Percentiles rank a stretch among this genome's conserved stretches.
phyloP scores from a whole-genome alignment of 2,888 invertebrate species.

The Pharmacophagus antenor region DNA sequence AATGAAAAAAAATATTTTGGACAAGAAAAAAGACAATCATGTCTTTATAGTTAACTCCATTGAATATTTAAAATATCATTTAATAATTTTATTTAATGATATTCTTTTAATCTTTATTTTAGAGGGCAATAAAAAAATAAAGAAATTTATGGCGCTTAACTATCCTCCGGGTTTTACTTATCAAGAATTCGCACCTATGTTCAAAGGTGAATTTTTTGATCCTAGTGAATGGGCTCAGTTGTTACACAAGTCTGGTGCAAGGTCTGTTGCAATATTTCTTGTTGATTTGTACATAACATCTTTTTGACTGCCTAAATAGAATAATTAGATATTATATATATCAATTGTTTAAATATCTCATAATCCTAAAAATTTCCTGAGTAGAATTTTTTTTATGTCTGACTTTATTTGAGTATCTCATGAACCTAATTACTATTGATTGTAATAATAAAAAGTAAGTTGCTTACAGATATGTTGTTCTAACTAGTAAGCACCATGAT shows the following conservation, averaged over 20 bases:
- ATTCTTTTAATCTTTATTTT: slow-evolving; percentile 29
- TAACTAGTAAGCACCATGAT: slow-evolving; percentile 95
- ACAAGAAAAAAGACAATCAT: too few relatives aligned
- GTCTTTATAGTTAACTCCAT: too few relatives aligned
- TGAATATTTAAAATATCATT: not conserved
- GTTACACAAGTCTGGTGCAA: slow-evolving; percentile 92
- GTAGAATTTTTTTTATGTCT: not conserved
- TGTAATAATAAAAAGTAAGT: not conserved
- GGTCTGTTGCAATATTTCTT: too few relatives aligned
- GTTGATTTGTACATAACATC: too few relatives aligned
- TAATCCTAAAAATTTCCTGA: not conserved
- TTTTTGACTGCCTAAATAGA: too few relatives aligned
- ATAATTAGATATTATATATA: too few relatives aligned
- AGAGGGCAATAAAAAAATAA: slow-evolving; percentile 63
- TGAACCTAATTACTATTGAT: not conserved
- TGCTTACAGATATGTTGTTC: slow-evolving; percentile 84
- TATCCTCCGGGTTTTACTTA: slow-evolving; percentile 93
- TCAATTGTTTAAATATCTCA: too few relatives aligned
- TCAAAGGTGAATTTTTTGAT: slow-evolving; percentile 94
- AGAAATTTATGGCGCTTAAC: slow-evolving; percentile 88
- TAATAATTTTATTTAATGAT: not conserved
- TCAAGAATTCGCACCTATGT: slow-evolving; percentile 93
- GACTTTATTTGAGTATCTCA: not conserved
- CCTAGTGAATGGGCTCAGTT: slow-evolving; percentile 91
- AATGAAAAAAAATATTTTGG: too few relatives aligned